These are phyloP conservation scores for Acleris emargana DNA, from an alignment of 2,888 invertebrate genomes.

Conservation along the genomic window DNA sequence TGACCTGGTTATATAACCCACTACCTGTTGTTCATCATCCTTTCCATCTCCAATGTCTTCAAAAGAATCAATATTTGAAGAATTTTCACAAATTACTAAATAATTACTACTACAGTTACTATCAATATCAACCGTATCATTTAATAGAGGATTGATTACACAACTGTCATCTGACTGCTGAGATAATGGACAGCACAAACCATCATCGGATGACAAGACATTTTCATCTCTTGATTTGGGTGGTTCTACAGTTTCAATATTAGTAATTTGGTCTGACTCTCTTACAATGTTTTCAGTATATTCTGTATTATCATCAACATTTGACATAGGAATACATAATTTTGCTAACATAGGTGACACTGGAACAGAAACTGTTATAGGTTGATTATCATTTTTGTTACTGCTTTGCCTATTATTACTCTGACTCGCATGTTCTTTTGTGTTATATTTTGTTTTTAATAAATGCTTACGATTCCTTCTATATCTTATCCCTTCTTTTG, in stretches of 20 bases:
- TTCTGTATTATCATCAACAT: background rate
- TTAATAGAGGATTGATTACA: background rate
- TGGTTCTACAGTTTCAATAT: constrained; percentile 6
- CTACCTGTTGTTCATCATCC: background rate
- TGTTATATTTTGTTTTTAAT: too few relatives aligned
- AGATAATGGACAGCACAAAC: background rate
- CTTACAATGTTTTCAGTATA: background rate
- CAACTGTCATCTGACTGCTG: constrained; percentile 1
- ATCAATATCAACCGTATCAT: background rate
- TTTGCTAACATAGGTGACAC: background rate
- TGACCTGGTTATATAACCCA: background rate
- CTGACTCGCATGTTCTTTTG: too few relatives aligned
- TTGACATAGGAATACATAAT: constrained; percentile 2
- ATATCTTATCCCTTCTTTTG: too few relatives aligned
- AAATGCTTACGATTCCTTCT: too few relatives aligned
- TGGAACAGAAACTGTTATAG: constrained; percentile 56
- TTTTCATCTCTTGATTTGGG: constrained; percentile 5
- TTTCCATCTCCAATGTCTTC: background rate
- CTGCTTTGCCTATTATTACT: too few relatives aligned
- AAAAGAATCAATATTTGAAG: background rate
- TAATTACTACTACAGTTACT: constrained; percentile 3
- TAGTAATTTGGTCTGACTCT: background rate
- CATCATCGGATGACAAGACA: constrained; percentile 7
- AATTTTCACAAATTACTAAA: background rate
- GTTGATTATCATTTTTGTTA: constrained; percentile 76